Conservation (phyloP, 2,797 vertebrate species). For the Onychomys leucogaster region DNA sequence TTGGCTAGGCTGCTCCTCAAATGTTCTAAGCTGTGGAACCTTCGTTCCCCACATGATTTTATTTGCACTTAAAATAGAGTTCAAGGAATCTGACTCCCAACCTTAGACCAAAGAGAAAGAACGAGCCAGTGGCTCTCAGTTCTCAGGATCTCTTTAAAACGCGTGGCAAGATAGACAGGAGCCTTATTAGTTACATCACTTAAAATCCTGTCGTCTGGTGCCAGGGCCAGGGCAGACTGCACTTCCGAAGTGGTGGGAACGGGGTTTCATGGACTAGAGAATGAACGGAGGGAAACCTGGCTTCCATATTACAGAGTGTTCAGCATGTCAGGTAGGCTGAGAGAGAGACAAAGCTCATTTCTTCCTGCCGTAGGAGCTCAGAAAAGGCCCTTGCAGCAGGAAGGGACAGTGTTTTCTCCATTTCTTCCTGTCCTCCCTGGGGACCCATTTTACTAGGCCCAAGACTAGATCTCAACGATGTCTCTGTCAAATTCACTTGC, state of each 20-base stretch:
- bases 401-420: slow-evolving; percentile 15
- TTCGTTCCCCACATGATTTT: not conserved
- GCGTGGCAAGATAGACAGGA: not conserved
- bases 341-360: not conserved
- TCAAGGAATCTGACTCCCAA: not conserved
- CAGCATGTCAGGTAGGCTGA: not conserved
- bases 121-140: not conserved
- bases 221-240: not conserved
- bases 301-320: not conserved
- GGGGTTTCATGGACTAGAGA: not conserved
- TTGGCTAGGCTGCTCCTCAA: not conserved
- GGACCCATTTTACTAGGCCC: not conserved
- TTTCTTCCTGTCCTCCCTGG: not conserved
- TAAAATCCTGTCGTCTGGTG: not conserved
- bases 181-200: not conserved
- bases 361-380: not conserved
- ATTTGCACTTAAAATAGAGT: not conserved
- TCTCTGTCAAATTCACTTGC: not conserved
- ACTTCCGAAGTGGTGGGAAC: not conserved
- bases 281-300: not conserved
- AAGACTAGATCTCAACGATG: not conserved
- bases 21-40: not conserved
- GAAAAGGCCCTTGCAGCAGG: not conserved
- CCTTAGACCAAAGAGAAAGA: not conserved
- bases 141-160: not conserved